A percentile compares a stretch with the other conserved stretches of the same genome.
Conservation (phyloP, 2,113 vertebrate species). For the Rhadina sibilatrix region DNA sequence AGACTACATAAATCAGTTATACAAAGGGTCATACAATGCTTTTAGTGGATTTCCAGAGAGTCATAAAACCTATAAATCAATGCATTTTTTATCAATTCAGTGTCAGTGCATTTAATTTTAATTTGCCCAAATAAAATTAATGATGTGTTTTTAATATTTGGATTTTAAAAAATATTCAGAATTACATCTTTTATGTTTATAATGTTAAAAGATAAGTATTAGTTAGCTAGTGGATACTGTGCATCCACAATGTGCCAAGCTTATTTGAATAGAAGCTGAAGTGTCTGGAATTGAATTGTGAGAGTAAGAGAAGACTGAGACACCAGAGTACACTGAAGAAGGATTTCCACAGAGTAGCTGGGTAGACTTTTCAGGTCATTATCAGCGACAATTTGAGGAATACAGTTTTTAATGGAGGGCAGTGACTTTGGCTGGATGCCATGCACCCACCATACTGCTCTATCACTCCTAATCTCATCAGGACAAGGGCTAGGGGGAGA, state of each 20-base stretch:
- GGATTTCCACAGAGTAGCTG: neutral
- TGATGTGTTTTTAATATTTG: neutral
- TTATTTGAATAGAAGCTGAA: neutral
- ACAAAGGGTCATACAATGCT: neutral
- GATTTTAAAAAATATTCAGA: neutral
- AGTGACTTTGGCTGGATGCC: neutral
- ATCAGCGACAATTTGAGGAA: neutral
- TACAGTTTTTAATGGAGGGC: neutral
- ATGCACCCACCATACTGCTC: neutral
- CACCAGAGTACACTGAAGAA: neutral
- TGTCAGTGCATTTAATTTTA: neutral
- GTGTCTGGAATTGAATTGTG: neutral
- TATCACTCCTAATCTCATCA: neutral
- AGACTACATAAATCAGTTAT: neutral
- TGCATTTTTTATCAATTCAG: neutral
- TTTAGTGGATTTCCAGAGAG: neutral
- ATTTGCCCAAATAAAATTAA: neutral
- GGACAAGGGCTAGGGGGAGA: neutral
- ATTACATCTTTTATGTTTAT: neutral
- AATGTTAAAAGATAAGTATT: neutral
- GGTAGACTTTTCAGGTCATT: neutral
- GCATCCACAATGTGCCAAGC: neutral
- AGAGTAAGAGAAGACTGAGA: neutral
- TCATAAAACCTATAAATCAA: neutral
- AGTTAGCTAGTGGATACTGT: neutral